These are phyloP conservation scores for Lithophane leautieri DNA, from an alignment of 2,888 invertebrate species.

Conservation along the genomic window DNA sequence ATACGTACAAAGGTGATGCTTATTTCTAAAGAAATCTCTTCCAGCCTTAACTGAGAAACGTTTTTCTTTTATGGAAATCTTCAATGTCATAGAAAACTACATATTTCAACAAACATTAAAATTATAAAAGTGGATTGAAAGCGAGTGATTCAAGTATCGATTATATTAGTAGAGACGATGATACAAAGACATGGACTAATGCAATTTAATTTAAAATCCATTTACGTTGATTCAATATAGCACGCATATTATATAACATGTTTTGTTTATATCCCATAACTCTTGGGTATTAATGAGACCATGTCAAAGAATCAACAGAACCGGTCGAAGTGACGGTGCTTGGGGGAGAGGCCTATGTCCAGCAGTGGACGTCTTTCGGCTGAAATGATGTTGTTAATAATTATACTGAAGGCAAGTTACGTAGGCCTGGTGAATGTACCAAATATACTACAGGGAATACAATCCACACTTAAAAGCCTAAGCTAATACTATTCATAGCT, in stretches of 20 bases:
- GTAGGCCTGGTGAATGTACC: background rate
- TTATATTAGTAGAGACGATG: conserved; percentile 3
- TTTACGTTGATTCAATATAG: conserved; percentile 39
- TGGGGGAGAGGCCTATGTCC: too few relatives aligned
- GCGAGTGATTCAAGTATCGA: conserved; percentile 14
- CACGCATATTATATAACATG: background rate
- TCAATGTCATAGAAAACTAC: background rate
- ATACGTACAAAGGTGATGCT: too few relatives aligned
- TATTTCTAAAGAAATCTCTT: too few relatives aligned
- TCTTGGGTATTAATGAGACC: too few relatives aligned
- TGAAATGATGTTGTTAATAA: too few relatives aligned
- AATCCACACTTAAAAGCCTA: background rate
- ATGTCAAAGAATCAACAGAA: too few relatives aligned
- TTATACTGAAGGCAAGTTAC: too few relatives aligned
- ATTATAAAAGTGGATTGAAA: conserved; percentile 24
- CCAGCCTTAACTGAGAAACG: too few relatives aligned
- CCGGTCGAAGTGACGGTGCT: too few relatives aligned
- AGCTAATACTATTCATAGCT: conserved; percentile 26
- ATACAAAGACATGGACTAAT: conserved; percentile 34
- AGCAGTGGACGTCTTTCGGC: too few relatives aligned
- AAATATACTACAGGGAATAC: conserved; percentile 11
- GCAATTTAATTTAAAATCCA: conserved; percentile 47
- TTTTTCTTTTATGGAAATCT: background rate
- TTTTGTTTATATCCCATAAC: too few relatives aligned
- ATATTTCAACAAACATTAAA: conserved; percentile 23